These are phyloP conservation scores for Homarus americanus DNA, from an alignment of 1,140 invertebrate genomes.

Conservation along the genomic window DNA sequence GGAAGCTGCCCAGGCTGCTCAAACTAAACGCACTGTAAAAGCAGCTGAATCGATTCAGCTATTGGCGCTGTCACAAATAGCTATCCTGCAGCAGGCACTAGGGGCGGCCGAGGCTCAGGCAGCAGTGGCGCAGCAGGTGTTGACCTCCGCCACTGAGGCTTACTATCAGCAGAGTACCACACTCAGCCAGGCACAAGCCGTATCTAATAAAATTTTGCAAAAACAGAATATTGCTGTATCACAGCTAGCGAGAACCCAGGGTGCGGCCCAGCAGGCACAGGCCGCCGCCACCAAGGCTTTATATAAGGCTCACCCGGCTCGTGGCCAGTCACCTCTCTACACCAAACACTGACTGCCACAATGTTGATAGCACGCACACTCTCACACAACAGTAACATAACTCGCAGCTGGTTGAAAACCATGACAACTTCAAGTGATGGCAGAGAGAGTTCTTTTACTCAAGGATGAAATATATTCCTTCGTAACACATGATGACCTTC, in stretches of 20 bases:
- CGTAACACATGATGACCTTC: too few relatives aligned
- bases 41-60: constrained; percentile 65
- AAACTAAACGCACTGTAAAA: constrained; percentile 51
- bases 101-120: constrained; percentile 67
- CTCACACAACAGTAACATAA: neutral
- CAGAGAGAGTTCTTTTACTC: too few relatives aligned
- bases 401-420: too few relatives aligned
- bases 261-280: constrained; percentile 56
- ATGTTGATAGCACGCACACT: neutral
- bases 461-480: too few relatives aligned
- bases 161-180: constrained; percentile 44
- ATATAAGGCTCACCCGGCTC: constrained; percentile 49
- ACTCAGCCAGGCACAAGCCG: constrained; percentile 57
- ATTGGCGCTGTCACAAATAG: constrained; percentile 61
- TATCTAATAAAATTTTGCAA: constrained; percentile 46
- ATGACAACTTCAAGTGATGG: too few relatives aligned
- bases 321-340: neutral
- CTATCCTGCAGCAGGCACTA: constrained; percentile 63
- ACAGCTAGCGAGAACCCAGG: constrained; percentile 61
- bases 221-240: constrained; percentile 58
- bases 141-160: constrained; percentile 50
- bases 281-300: constrained; percentile 61
- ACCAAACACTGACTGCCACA: neutral
- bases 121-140: constrained; percentile 58
- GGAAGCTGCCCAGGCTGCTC: constrained; percentile 51